Evolutionary conservation across 1,140 invertebrate genomes (phyloP), one percentile per base, ranked within the genome.

Genomic region (Pectinophora gossypiella): DNA sequence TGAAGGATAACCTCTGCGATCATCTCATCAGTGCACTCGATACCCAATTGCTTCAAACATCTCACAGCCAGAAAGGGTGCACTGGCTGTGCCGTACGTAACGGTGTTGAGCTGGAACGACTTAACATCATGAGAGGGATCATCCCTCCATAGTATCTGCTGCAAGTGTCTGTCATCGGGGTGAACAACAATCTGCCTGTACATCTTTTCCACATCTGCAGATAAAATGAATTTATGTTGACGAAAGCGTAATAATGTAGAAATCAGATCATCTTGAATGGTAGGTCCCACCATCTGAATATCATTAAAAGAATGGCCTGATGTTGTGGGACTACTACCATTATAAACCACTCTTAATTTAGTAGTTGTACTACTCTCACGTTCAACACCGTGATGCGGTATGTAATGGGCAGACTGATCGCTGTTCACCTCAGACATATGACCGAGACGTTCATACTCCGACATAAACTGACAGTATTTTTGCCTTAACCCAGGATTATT

Each of bases 141-240:
- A 0, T 35, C 23, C 10, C 72, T 50, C 76, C 78, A 85, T 1
- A 83, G 5, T 18, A 85, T 78, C 49, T 57, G 42, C 56, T 83
- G 74, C 19, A 68, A 68, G n/a, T 68, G 40, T 18, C 36, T 19
- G 49, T 78, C 55, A 35, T 72, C 49, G 20, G 49, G 13, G 43
- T 55, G n/a, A 13, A 85, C 47, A 13, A 54, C 12, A 7, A 87
- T 64, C 59, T 80, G 72, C 5, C 76, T 44, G 47, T 77, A 88
- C 74, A 86, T 85, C 59, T 80, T 72, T 12, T 53, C 51, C n/a
- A n/a, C n/a, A n/a, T n/a, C n/a, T n/a, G n/a, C n/a, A n/a, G n/a
- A n/a, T n/a, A n/a, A n/a, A n/a, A 38, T 15, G n/a, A 6, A 38
- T n/a, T 38, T 38, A 38, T 38, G 13, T n/a, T 38, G 36, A 6